Evolutionary conservation across 2,113 vertebrate genomes (phyloP).

Genomic region (Callochromis pleurospilus): DNA sequence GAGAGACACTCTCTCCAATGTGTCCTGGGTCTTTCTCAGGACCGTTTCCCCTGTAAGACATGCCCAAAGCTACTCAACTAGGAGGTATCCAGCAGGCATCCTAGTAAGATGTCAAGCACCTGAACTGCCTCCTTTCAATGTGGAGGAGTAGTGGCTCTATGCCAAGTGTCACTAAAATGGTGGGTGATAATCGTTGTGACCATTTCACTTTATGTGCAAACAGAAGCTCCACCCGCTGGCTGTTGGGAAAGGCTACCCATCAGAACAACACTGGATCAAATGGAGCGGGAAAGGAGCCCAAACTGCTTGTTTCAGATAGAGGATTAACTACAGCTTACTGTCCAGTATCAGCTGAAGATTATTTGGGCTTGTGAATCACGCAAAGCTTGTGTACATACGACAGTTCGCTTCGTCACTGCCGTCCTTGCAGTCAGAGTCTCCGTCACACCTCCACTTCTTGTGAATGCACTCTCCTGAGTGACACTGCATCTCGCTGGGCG

Average conservation of each 20-base stretch:
- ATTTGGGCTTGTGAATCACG: not conserved
- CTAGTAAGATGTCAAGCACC: not conserved
- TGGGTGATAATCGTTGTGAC: not conserved
- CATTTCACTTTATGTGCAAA: not conserved
- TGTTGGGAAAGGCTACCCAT: not conserved
- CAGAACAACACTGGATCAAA: not conserved
- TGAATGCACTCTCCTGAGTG: conserved; percentile 92
- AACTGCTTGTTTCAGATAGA: not conserved
- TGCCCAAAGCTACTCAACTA: not conserved
- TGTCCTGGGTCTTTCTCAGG: not conserved
- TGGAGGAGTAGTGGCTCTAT: not conserved
- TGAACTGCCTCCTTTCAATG: not conserved
- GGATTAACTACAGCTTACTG: not conserved
- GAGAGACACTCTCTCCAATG: not conserved
- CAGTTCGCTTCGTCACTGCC: conserved; percentile 93
- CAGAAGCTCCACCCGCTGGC: not conserved
- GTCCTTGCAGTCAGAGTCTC: conserved; percentile 93
- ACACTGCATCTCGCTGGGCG: conserved; percentile 83
- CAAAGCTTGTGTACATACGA: conserved; percentile 73
- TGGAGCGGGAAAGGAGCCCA: not conserved
- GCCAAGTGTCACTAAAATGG: not conserved
- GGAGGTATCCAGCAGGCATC: not conserved
- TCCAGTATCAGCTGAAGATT: not conserved
- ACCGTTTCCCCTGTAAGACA: not conserved
- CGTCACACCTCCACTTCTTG: conserved; percentile 95